Evolutionary conservation across 2,113 vertebrate genomes (phyloP).

Genomic region (Glaucomys volans): DNA sequence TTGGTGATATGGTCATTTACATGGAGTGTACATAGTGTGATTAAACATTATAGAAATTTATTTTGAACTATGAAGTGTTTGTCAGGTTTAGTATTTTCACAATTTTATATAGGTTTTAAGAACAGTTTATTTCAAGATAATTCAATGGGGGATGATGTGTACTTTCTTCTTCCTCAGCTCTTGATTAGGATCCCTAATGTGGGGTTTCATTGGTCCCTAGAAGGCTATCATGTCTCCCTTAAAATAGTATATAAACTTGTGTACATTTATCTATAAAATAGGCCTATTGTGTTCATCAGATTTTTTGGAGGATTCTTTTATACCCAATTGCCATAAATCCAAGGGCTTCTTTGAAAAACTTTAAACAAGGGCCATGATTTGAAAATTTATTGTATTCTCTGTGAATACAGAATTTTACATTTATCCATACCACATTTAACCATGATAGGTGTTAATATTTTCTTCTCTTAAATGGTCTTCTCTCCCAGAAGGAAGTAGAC

Average conservation of each 20-base stretch:
- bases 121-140: not conserved
- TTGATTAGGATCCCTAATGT: not conserved
- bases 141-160: not conserved
- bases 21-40: not conserved
- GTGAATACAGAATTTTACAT: not conserved
- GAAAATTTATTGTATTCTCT: not conserved
- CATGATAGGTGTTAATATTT: not conserved
- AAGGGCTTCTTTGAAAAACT: constrained; percentile 28
- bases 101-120: not conserved
- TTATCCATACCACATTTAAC: constrained; percentile 19
- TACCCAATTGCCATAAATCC: not conserved
- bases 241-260: not conserved
- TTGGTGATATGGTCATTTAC: not conserved
- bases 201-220: not conserved
- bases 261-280: not conserved
- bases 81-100: constrained; percentile 22
- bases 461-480: not conserved
- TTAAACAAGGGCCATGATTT: not conserved
- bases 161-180: not conserved
- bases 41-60: not conserved
- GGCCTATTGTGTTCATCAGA: not conserved
- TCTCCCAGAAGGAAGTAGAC: constrained; percentile 46
- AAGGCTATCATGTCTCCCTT: not conserved
- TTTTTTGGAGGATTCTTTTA: not conserved
- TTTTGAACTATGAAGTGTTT: constrained; percentile 38